Evolutionary conservation across 2,113 vertebrate genomes (phyloP).

Genomic region (Aegypius monachus): DNA sequence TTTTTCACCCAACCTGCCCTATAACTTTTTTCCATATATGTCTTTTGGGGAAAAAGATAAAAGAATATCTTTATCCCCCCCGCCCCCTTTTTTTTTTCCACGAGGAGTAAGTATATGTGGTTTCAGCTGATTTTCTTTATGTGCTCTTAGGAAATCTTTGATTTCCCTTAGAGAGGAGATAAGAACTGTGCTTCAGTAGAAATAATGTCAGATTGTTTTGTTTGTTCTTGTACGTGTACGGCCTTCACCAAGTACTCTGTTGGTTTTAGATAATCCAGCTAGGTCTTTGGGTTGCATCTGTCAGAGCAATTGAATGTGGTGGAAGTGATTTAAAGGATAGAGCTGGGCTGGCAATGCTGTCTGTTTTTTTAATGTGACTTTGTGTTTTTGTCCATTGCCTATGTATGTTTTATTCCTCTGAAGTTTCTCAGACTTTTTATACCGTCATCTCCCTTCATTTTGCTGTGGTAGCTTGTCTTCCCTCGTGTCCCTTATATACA

Average conservation of each 20-base stretch:
- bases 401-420: background rate
- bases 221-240: background rate
- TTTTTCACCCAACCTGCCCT: background rate
- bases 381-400: background rate
- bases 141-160: constrained; percentile 17
- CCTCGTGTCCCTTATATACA: accelerated
- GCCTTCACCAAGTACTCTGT: background rate
- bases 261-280: constrained; percentile 26
- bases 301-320: background rate
- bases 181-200: background rate
- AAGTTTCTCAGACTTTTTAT: background rate
- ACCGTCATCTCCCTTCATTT: background rate
- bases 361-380: background rate
- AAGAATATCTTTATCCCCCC: background rate
- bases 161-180: constrained; percentile 11
- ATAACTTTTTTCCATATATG: background rate
- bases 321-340: constrained; percentile 3
- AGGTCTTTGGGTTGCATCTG: constrained; percentile 1
- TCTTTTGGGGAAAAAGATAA: background rate
- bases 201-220: constrained; percentile 13
- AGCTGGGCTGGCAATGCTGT: background rate
- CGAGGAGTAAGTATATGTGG: background rate
- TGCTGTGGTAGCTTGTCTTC: background rate
- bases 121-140: constrained; percentile 8
- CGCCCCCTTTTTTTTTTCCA: background rate